Evolutionary conservation across 2,113 vertebrate species (phyloP).

Genomic region (Nicator chloris): DNA sequence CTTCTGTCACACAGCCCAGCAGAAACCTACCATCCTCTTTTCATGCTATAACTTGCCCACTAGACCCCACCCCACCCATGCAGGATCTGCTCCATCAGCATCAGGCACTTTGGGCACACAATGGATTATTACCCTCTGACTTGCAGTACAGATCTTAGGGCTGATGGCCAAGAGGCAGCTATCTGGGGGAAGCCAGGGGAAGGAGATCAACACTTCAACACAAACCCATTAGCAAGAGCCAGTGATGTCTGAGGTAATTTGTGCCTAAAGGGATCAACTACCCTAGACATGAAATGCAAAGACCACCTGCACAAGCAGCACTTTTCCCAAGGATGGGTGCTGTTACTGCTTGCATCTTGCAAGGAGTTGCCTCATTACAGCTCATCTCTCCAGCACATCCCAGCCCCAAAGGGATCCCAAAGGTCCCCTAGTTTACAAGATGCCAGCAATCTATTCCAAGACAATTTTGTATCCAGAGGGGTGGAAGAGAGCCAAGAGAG

Average conservation of each 20-base stretch:
- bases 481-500: neutral
- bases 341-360: neutral
- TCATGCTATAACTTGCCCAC: neutral
- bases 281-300: neutral
- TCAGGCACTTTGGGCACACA: neutral
- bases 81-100: neutral
- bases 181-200: neutral
- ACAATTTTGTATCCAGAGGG: neutral
- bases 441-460: neutral
- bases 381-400: neutral
- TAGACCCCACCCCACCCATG: neutral
- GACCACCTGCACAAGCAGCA: neutral
- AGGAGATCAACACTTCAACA: neutral
- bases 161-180: neutral
- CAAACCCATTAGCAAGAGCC: neutral
- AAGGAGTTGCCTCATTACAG: neutral
- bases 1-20: neutral
- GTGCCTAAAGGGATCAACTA: neutral
- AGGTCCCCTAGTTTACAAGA: neutral
- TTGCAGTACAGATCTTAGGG: neutral
- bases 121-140: neutral
- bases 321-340: neutral
- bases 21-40: neutral
- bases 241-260: neutral
- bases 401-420: neutral